Percentiles rank a stretch among this genome's conserved stretches.
These are phyloP conservation scores for Dasysyrphus albostriatus DNA, from an alignment of 2,888 invertebrate species.

Conservation along the genomic window DNA sequence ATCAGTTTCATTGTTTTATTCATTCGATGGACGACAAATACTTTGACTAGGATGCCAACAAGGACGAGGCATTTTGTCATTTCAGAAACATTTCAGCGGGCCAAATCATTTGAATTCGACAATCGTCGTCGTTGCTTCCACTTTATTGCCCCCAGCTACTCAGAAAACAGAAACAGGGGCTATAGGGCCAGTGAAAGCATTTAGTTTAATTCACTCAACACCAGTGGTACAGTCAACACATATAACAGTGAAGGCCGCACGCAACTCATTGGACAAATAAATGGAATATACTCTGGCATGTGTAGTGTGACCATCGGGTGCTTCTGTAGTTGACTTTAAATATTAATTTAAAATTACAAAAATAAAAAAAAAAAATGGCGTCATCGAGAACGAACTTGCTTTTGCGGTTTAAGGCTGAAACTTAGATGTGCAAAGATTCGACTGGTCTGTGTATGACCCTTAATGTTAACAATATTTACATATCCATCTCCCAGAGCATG, in stretches of 20 bases:
- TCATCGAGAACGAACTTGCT: too few species aligned
- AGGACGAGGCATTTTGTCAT: slow-evolving; percentile 72
- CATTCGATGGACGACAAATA: slow-evolving; percentile 60
- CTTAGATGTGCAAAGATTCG: too few species aligned
- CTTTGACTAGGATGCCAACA: slow-evolving; percentile 52
- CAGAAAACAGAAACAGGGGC: slow-evolving; percentile 31
- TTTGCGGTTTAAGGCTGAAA: too few species aligned
- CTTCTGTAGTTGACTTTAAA: too few species aligned
- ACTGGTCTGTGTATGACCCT: too few species aligned
- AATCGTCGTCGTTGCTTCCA: slow-evolving; percentile 70
- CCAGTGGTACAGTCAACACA: slow-evolving; percentile 39
- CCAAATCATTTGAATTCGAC: slow-evolving; percentile 76
- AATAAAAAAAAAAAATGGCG: too few species aligned
- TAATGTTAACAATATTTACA: too few species aligned
- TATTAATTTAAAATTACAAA: too few species aligned
- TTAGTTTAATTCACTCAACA: slow-evolving; percentile 74
- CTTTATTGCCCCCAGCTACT: slow-evolving; percentile 59
- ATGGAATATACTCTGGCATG: slow-evolving; percentile 21
- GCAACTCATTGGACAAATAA: slow-evolving; percentile 54
- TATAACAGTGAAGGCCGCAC: slow-evolving; percentile 46
- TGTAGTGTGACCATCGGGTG: slow-evolving; percentile 21
- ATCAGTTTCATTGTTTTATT: slow-evolving; percentile 66
- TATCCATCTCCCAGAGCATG: too few species aligned
- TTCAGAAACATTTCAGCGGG: slow-evolving; percentile 60
- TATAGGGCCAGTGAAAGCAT: slow-evolving; percentile 54